Conservation (phyloP, 2,113 vertebrate species). For the Hyperopisus bebe region DNA sequence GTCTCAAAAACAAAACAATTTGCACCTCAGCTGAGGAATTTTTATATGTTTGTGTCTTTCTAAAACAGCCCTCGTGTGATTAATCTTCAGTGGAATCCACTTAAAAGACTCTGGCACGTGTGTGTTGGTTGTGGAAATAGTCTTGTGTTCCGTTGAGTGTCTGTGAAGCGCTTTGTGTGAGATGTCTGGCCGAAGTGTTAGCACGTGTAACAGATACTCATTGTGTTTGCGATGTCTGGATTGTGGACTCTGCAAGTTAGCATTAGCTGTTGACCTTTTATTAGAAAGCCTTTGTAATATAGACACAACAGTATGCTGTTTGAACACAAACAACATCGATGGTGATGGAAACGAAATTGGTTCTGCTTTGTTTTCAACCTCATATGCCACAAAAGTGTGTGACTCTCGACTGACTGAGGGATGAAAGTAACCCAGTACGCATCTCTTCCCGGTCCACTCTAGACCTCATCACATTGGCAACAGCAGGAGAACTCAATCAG, state of each 20-base stretch:
- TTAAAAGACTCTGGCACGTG: neutral
- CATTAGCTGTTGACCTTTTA: conserved; percentile 9
- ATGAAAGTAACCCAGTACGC: neutral
- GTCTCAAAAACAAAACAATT: conserved; percentile 12
- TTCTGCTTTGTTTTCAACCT: neutral
- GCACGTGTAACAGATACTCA: neutral
- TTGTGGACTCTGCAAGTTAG: neutral
- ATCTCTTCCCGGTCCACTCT: neutral
- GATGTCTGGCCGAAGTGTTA: neutral
- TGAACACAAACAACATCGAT: neutral
- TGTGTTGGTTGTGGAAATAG: neutral
- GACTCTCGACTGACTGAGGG: neutral
- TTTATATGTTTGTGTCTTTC: conserved; percentile 4
- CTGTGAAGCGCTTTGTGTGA: neutral
- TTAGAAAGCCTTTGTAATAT: neutral
- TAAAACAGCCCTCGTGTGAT: neutral
- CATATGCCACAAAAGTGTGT: neutral
- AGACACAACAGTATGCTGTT: neutral
- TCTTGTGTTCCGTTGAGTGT: neutral
- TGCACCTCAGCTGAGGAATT: neutral
- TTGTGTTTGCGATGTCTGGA: conserved; percentile 6
- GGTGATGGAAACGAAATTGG: neutral
- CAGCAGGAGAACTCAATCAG: conserved; percentile 9
- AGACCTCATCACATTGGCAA: neutral
- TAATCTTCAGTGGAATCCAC: neutral